Evolutionary conservation across 2,888 invertebrate genomes (phyloP).

Genomic region (Drepanosiphum platanoidis): DNA sequence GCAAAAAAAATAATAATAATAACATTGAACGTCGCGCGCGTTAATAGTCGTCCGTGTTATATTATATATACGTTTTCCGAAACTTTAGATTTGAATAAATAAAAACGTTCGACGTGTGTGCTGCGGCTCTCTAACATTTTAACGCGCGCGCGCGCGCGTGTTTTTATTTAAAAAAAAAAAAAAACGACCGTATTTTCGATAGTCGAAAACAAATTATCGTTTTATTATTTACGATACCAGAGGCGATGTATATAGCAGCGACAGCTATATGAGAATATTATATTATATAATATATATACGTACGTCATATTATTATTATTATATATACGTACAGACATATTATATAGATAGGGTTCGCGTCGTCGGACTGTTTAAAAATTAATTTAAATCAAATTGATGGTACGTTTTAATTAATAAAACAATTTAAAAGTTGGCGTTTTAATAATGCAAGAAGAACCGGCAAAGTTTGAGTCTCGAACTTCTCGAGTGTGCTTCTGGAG

Average conservation of each 20-base stretch:
- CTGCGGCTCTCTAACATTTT: background rate
- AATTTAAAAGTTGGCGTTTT: slow-evolving; percentile 45
- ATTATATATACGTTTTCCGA: no score
- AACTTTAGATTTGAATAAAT: background rate
- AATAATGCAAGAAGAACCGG: slow-evolving; percentile 24
- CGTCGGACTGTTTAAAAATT: background rate
- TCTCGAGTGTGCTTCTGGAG: background rate
- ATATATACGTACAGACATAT: no score
- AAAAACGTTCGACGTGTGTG: background rate
- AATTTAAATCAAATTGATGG: slow-evolving; percentile 31
- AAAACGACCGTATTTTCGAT: no score
- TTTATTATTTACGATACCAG: background rate
- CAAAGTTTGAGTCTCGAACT: slow-evolving; percentile 30
- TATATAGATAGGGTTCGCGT: background rate
- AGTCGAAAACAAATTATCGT: background rate
- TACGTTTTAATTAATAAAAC: slow-evolving; percentile 45
- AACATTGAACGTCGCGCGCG: background rate
- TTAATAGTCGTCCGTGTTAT: background rate
- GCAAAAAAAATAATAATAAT: background rate
- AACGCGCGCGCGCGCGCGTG: no score
- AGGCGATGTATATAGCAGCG: no score
- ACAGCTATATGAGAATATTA: no score
- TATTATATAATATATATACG: no score
- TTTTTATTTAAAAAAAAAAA: no score
- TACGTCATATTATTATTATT: no score